Percentiles rank a stretch among this genome's conserved stretches.
These are phyloP conservation scores for Cottus gobio DNA, from an alignment of 2,113 vertebrate species.

Conservation along the genomic window DNA sequence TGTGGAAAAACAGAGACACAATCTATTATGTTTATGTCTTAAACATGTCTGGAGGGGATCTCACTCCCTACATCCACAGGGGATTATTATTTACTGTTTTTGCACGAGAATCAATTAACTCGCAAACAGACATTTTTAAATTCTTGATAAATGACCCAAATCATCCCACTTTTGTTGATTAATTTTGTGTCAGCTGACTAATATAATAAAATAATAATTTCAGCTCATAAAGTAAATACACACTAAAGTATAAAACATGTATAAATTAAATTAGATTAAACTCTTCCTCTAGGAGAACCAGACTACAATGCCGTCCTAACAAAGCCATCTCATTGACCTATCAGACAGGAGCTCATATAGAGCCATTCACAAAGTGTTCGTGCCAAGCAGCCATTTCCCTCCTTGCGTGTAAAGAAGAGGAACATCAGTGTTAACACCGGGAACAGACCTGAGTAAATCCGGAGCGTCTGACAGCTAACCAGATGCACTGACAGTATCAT, in stretches of 20 bases:
- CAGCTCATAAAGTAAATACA: too few relatives aligned
- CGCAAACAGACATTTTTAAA: neutral
- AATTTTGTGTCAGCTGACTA: neutral
- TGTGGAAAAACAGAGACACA: neutral
- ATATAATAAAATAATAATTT: neutral
- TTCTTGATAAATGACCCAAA: neutral
- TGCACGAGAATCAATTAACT: neutral
- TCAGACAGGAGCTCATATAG: constrained; percentile 50
- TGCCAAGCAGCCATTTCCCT: constrained; percentile 69
- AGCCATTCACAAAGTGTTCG: constrained; percentile 59
- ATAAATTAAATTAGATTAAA: neutral
- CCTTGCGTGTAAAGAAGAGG: constrained; percentile 68
- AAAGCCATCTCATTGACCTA: constrained; percentile 22
- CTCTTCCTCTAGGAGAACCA: neutral
- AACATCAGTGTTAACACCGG: constrained; percentile 77
- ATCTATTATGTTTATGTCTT: neutral
- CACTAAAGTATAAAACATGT: neutral
- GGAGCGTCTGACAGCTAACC: constrained; percentile 74
- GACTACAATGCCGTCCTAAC: constrained; percentile 11
- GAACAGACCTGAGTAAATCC: constrained; percentile 67
- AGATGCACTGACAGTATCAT: constrained; percentile 78
- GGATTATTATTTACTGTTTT: neutral
- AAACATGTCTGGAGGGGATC: neutral
- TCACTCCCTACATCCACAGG: neutral
- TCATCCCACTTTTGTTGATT: neutral